Conservation (phyloP, 2,888 invertebrate species). For the Eristalis intricaria region DNA sequence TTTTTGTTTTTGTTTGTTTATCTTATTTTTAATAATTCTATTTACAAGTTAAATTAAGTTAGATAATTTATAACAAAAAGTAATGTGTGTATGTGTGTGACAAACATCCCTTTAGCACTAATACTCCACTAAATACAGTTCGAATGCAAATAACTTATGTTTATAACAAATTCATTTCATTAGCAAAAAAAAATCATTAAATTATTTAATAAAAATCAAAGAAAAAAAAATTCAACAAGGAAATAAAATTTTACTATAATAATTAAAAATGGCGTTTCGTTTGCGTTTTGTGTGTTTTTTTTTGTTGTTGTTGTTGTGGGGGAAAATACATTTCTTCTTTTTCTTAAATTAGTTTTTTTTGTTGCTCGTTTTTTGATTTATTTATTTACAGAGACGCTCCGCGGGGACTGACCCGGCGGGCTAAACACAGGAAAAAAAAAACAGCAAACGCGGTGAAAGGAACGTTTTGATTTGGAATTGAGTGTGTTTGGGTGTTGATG, state of each 20-base stretch:
- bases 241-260: constrained; percentile 54
- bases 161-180: constrained; percentile 29
- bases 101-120: neutral
- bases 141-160: constrained; percentile 51
- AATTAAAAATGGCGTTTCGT: constrained; percentile 47
- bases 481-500: neutral
- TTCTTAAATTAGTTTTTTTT: neutral
- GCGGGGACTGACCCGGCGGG: constrained; percentile 14
- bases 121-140: neutral
- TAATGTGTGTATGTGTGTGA: neutral
- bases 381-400: constrained; percentile 45
- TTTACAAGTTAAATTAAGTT: constrained; percentile 38
- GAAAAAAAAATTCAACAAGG: constrained; percentile 48
- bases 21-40: constrained; percentile 20
- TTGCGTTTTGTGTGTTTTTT: constrained; percentile 1
- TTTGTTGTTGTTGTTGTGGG: neutral
- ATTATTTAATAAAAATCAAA: constrained; percentile 28
- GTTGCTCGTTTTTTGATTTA: neutral
- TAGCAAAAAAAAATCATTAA: constrained; percentile 31
- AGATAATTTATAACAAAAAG: neutral
- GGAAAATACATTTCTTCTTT: constrained; percentile 4
- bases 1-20: neutral
- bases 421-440: constrained; percentile 14
- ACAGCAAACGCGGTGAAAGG: constrained; percentile 45
- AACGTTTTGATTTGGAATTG: constrained; percentile 58